Evolutionary conservation across 1,140 invertebrate species (phyloP), one percentile per base, ranked within the genome.

Genomic region (Hylaeus anthracinus): DNA sequence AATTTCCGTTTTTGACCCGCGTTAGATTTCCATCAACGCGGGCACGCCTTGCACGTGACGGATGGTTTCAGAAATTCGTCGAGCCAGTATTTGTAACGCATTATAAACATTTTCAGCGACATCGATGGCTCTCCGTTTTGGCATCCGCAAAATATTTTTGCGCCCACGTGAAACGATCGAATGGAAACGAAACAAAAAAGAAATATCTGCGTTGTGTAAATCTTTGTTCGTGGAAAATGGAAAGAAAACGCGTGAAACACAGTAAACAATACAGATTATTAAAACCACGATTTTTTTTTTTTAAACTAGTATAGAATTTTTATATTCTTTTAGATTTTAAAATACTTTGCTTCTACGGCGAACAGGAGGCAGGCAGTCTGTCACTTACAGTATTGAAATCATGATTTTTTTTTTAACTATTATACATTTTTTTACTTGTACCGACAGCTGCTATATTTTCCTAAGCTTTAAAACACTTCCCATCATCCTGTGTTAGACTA

Each of bases 101-200:
- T 77, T 77, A 77, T 60, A 60, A 77, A 70, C 55, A 55, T 77
- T 77, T 77, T 70, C 65, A 77, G 69, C 65, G 53, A 51, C 51
- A n/a, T 69, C 60, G 58, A 72, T 53, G 48, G 6, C 58, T 60
- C 5, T 74, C 15, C 56, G 41, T 15, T 14, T 51, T 26, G 48
- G 15, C 37, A 26, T 48, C 37, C 75, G 67, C 9, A 39, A 78
- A 65, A 37, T 56, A 45, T 53, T 79, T 79, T 58, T 26, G 51
- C 74, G 55, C n/a, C 5, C 45, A 8, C 48, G 15, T 60, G 1
- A 15, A 67, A 45, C n/a, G 5, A 26, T 26, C 26, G 26, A 26
- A 26, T 26, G 26, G 26, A 26, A 26, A 26, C 26, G 26, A 26
- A 26, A 26, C 0, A 26, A 26, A 26, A 26, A 26, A 26, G 26